phyloP scores from a whole-genome alignment of 2,888 invertebrate species.

The Drosophila ustulata region DNA sequence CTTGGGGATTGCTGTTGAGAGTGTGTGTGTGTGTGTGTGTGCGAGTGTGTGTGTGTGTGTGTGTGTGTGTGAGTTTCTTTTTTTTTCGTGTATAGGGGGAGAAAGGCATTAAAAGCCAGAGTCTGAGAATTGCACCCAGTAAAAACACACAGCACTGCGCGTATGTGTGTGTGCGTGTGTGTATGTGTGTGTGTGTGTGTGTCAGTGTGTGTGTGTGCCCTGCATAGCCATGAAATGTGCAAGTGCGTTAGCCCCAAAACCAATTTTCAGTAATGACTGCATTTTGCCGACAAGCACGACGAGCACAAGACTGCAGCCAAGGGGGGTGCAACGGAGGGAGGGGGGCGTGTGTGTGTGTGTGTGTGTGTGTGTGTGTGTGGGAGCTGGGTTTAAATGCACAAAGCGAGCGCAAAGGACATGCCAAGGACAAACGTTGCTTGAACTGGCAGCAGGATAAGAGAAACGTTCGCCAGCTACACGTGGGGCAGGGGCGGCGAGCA shows the following conservation, averaged over 20 bases:
- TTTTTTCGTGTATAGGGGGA: too few relatives aligned
- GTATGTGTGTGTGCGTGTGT: background rate
- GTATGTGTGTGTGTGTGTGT: slow-evolving; percentile 12
- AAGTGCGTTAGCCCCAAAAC: slow-evolving; percentile 82
- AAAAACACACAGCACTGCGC: too few relatives aligned
- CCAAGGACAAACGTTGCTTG: slow-evolving; percentile 82
- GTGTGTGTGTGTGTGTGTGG: background rate
- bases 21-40: slow-evolving; percentile 13
- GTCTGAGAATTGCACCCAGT: too few relatives aligned
- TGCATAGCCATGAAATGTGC: slow-evolving; percentile 78
- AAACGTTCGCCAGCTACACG: slow-evolving; percentile 5
- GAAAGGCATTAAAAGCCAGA: too few relatives aligned
- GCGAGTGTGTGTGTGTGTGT: background rate
- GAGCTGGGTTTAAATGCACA: slow-evolving; percentile 76
- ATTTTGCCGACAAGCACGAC: slow-evolving; percentile 68
- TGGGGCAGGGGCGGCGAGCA: background rate
- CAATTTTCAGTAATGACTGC: slow-evolving; percentile 84
- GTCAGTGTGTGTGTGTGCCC: slow-evolving; percentile 48
- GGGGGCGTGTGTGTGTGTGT: background rate
- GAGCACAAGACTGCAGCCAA: slow-evolving; percentile 4
- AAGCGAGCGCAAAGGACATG: slow-evolving; percentile 78
- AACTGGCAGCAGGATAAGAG: slow-evolving; percentile 47
- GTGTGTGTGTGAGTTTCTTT: slow-evolving; percentile 21
- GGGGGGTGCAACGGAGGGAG: too few relatives aligned
- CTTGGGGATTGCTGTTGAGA: slow-evolving; percentile 14